Evolutionary conservation across 2,113 vertebrate genomes (phyloP).

Genomic region (Pagrus major): DNA sequence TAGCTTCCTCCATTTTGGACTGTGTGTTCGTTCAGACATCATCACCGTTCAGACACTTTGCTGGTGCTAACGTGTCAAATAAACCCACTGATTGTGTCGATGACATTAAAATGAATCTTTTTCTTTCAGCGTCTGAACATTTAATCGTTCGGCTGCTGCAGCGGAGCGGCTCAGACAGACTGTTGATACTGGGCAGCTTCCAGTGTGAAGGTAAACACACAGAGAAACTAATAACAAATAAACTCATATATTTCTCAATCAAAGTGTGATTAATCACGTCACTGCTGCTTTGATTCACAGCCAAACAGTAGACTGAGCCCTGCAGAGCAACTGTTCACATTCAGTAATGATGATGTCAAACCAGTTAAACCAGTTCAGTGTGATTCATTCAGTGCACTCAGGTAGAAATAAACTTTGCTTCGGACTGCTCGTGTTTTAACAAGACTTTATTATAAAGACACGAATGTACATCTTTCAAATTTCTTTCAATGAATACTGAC

Average conservation of each 20-base stretch:
- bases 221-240: not conserved
- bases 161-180: not conserved
- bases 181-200: not conserved
- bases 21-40: not conserved
- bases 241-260: not conserved
- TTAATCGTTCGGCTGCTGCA: not conserved
- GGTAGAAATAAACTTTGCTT: slow-evolving; percentile 40
- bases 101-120: not conserved
- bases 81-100: not conserved
- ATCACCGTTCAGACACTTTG: not conserved
- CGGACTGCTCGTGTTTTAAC: slow-evolving; percentile 63
- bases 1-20: not conserved
- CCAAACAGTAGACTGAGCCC: not conserved
- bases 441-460: slow-evolving; percentile 85
- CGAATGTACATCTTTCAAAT: slow-evolving; percentile 76
- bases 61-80: no score
- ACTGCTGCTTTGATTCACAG: no score
- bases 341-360: not conserved
- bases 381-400: not conserved
- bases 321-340: not conserved
- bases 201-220: not conserved
- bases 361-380: slow-evolving; percentile 14
- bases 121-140: not conserved
- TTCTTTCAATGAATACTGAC: slow-evolving; percentile 77
- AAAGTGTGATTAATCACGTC: not conserved